phyloP scores from a whole-genome alignment of 2,888 invertebrate genomes.

The Eilema sororculum region DNA sequence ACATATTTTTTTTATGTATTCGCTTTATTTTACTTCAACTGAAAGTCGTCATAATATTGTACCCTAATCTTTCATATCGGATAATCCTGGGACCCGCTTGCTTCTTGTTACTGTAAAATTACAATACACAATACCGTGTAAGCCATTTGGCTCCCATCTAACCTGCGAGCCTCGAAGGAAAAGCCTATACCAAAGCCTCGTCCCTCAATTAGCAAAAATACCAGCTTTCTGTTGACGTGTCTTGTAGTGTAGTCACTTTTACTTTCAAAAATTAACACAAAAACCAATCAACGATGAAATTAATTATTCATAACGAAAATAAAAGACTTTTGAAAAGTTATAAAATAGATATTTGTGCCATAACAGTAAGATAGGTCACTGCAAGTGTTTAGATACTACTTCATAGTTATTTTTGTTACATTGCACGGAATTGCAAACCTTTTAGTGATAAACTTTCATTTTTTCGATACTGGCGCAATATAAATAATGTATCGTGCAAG shows the following conservation, averaged over 20 bases:
- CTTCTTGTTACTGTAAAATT: too few relatives aligned
- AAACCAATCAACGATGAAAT: constrained; percentile 20
- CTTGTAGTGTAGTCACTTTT: not conserved
- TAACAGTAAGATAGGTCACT: constrained; percentile 34
- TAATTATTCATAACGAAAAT: constrained; percentile 40
- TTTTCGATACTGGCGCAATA: not conserved
- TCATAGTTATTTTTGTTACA: constrained; percentile 15
- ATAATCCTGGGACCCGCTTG: too few relatives aligned
- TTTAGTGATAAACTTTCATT: not conserved
- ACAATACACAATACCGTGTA: too few relatives aligned
- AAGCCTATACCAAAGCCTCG: too few relatives aligned
- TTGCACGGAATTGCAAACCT: not conserved
- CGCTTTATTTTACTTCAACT: not conserved
- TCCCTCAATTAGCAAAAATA: too few relatives aligned
- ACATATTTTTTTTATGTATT: not conserved
- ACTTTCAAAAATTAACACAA: constrained; percentile 32
- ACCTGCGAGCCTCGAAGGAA: too few relatives aligned
- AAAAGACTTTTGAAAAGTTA: constrained; percentile 50
- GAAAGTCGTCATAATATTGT: too few relatives aligned
- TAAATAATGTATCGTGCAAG: not conserved
- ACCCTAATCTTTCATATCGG: too few relatives aligned
- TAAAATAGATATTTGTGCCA: constrained; percentile 49
- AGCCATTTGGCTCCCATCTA: too few relatives aligned
- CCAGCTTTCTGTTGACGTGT: too few relatives aligned
- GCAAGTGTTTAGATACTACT: constrained; percentile 3